phyloP scores from a whole-genome alignment of 2,797 vertebrate genomes.

The Leontopithecus rosalia region DNA sequence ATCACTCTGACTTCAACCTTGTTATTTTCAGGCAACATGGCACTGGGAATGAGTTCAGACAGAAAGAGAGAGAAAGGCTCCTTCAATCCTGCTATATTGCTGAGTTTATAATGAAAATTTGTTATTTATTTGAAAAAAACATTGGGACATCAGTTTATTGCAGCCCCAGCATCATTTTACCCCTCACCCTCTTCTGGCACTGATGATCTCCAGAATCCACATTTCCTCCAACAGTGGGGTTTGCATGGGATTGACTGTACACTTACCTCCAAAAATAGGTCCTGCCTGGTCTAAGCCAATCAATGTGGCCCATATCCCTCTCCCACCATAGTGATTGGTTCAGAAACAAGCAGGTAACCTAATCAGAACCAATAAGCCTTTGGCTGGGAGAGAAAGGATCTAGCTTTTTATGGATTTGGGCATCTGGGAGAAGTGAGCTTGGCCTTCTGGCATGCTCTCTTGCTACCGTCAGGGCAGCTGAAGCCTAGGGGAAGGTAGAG shows the following conservation, averaged over 20 bases:
- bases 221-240: not conserved
- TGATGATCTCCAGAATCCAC: not conserved
- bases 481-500: not conserved
- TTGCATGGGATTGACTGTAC: not conserved
- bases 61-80: not conserved
- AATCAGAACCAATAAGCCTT: not conserved
- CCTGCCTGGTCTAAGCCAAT: not conserved
- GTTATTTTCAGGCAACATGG: conserved; percentile 54
- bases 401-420: not conserved
- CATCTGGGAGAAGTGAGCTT: not conserved
- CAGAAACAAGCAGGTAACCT: not conserved
- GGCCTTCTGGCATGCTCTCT: not conserved
- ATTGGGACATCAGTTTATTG: not conserved
- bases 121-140: not conserved
- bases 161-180: not conserved
- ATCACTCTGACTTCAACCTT: conserved; percentile 57
- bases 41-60: not conserved
- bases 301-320: not conserved
- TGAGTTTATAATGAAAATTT: conserved; percentile 16
- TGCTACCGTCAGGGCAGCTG: not conserved
- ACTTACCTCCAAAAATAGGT: not conserved
- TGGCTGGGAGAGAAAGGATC: not conserved
- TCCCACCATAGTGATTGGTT: not conserved
- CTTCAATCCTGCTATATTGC: not conserved
- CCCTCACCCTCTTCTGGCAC: not conserved